phyloP scores from a whole-genome alignment of 1,140 invertebrate species.

The Lasaia peninsularis region DNA sequence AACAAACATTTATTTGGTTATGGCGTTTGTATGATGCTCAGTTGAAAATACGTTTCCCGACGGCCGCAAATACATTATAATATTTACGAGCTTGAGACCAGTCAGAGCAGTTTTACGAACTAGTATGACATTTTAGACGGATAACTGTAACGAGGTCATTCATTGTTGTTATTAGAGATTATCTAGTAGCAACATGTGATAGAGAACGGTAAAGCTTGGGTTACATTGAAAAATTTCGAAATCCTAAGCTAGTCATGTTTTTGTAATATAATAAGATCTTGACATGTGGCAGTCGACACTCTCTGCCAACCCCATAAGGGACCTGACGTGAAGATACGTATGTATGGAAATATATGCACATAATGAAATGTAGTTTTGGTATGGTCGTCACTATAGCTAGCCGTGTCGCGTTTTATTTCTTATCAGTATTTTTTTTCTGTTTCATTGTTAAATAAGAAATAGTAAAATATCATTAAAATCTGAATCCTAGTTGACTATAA shows the following conservation, averaged over 20 bases:
- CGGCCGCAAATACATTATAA: constrained; percentile 31
- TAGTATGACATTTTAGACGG: constrained; percentile 39
- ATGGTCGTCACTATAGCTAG: no score
- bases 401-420: no score
- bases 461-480: no score
- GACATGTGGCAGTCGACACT: no score
- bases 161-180: constrained; percentile 32
- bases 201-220: background rate
- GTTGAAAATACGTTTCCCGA: constrained; percentile 30
- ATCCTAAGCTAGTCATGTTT: background rate
- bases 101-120: constrained; percentile 30
- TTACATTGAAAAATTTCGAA: constrained; percentile 1
- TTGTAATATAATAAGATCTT: no score
- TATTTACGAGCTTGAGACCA: constrained; percentile 33
- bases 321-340: no score
- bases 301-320: no score
- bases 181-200: constrained; percentile 20
- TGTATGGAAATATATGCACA: no score
- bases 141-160: constrained; percentile 43
- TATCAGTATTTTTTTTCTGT: no score
- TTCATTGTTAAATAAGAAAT: no score
- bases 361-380: no score
- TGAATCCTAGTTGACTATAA: no score
- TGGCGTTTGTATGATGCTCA: background rate
- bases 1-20: background rate